Base-by-base conservation (phyloP, 2,113 vertebrate genomes). In the Labrus mixtus region DNA sequence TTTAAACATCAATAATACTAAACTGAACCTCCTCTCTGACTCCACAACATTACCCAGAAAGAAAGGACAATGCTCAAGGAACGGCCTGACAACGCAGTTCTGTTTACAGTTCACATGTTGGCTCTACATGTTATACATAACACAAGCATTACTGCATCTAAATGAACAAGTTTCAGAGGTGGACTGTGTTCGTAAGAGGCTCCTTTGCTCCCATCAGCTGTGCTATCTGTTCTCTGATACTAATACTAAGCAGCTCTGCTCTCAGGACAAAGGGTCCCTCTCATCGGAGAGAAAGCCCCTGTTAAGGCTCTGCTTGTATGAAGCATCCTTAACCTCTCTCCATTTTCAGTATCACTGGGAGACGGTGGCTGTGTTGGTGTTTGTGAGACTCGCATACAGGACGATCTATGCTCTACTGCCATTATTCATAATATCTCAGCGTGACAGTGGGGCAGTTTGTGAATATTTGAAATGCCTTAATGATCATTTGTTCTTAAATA, bases 201-300 rank as follows among this genome's bases (percentile, higher is more conserved):
- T 77, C 67, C 70, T 64, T 68, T 71, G 51, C 76, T 33, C 25
- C 65, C 62, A 76, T 60, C 83, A 46, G 64, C 68, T 46, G 60
- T 55, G 67, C 80, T 82, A 43, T 86, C 79, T 79, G 67, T 77
- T 70, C 83, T 71, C 84, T 87, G 83, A 85, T 81, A n/a, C 79
- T 81, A 90, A 91, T 90, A 89, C 82, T 91, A 91, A 91, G 63
- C 81, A 81, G 82, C 78, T 88, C 70, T 48, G 76, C 82, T 81
- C 55, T 43, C 16, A 29, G 77, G 55, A 90, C 86, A 90, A 90
- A 88, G 83, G 70, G 1, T 76, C 69, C 82, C 85, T 90, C 86
- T 90, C 79, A 90, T 68, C 48, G 79, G 62, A 45, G 55, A 55
- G 46, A 13, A 6, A 50, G 78, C 41, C 54, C 8, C 33, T 82